A percentile compares a stretch with the other conserved stretches of the same genome.
These are phyloP conservation scores for Thalassoma bifasciatum DNA, from an alignment of 2,113 vertebrate species.

Conservation along the genomic window DNA sequence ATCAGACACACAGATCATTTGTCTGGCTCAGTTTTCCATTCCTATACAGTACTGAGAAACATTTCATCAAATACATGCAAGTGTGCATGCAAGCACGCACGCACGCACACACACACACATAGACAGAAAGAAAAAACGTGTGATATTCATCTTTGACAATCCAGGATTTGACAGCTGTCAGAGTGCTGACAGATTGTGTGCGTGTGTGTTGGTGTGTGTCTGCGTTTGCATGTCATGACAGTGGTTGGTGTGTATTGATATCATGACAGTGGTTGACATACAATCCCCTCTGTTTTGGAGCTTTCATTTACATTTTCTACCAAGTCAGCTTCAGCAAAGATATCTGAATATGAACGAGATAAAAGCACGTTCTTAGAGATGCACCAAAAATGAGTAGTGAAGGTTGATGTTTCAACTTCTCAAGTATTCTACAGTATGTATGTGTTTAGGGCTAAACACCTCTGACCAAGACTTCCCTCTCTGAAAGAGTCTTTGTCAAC, in stretches of 20 bases:
- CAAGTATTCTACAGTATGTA: no score
- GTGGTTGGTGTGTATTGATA: neutral
- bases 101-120: slow-evolving; percentile 3
- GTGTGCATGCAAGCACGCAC: neutral
- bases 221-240: neutral
- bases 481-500: no score
- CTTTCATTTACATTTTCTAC: no score
- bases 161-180: slow-evolving; percentile 18
- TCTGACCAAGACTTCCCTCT: no score
- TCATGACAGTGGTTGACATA: no score
- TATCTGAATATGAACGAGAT: no score
- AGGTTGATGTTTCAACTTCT: no score
- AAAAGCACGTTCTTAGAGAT: no score
- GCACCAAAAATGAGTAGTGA: no score
- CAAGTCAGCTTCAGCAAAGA: no score
- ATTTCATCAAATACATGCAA: neutral
- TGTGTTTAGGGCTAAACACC: no score
- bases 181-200: neutral
- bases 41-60: neutral
- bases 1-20: slow-evolving; percentile 15
- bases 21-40: neutral
- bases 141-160: neutral
- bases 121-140: neutral
- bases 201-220: slow-evolving; percentile 5
- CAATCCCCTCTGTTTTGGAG: no score